Base-by-base conservation (phyloP, 2,113 vertebrate species). In the Platycercus adscitus region DNA sequence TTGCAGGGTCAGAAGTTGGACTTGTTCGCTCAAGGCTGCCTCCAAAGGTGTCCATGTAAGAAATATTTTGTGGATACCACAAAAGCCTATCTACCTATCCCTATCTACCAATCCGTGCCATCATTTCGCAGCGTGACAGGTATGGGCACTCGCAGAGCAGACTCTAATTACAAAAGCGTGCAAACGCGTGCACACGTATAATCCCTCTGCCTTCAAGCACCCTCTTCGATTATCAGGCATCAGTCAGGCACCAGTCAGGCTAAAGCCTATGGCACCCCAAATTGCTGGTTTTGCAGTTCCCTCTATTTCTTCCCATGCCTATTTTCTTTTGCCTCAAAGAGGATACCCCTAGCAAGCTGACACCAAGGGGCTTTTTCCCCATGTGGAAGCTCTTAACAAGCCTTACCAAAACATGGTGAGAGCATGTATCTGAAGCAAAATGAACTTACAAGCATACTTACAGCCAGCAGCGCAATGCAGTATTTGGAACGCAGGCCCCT, bases 71-170 rank as follows among this genome's bases (percentile, higher is more conserved):
- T 0, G 35, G 52, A 24, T 7, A 2, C 2, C 43, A 11, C 44
- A 39, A 37, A 70, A 33, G n/a, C 33, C 0, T 1, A 9, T 6
- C 39, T 39, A 39, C 39, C 39, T 39, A 39, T 58, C 25, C 56
- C 0, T 1, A 37, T 25, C 14, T 41, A 28, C n/a, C 17, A 1
- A 7, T 44, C 1, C 0, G 41, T 25, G 19, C 37, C 1, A 14
- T 16, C 0, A 0, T 44, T 28, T 4, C 1, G 12, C n/a, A 31
- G 18, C 1, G 0, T 3, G 11, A 47, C 26, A 2, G 0, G 20
- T 15, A 49, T 1, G 2, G 19, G 41, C 13, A 2, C 29, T 37
- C 3, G 1, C 37, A 9, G 39, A 18, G 26, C 0, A 5, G 1
- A 6, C 17, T 41, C 13, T 5, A 5, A 43, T 69, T 31, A 15